phyloP scores from a whole-genome alignment of 2,888 invertebrate genomes.

The Conops quadrifasciatus region DNA sequence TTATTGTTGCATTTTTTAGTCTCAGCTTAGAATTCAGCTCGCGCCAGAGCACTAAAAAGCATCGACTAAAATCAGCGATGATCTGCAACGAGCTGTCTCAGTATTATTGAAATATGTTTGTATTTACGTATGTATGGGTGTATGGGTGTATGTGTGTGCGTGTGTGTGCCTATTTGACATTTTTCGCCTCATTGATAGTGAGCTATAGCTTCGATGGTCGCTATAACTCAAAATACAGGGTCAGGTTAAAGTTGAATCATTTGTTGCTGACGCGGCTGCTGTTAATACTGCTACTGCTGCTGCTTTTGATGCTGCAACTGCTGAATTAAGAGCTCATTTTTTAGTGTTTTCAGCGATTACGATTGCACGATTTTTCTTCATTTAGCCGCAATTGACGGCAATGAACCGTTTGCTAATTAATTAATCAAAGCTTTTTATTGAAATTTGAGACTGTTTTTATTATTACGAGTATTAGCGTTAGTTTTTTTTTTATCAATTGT shows the following conservation, averaged over 20 bases:
- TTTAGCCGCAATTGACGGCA: neutral
- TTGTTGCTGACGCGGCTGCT: constrained; percentile 46
- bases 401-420: constrained; percentile 7
- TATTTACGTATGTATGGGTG: too few species aligned
- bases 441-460: constrained; percentile 2
- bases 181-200: neutral
- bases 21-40: constrained; percentile 21
- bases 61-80: neutral
- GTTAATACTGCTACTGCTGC: neutral
- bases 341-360: neutral
- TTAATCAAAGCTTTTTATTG: constrained; percentile 21
- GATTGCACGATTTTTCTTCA: constrained; percentile 21
- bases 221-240: constrained; percentile 50
- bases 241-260: constrained; percentile 63
- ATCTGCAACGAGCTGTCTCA: too few species aligned
- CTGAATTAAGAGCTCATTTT: constrained; percentile 19
- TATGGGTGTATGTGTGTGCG: neutral
- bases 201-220: too few species aligned
- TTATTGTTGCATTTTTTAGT: constrained; percentile 17
- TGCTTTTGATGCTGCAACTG: too few species aligned
- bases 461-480: neutral
- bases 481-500: too few species aligned
- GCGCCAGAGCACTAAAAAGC: neutral
- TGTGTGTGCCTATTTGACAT: neutral
- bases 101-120: too few species aligned